Base-by-base conservation (phyloP, 2,797 vertebrate genomes). In the Ctenochaetus hawaiiensis region DNA sequence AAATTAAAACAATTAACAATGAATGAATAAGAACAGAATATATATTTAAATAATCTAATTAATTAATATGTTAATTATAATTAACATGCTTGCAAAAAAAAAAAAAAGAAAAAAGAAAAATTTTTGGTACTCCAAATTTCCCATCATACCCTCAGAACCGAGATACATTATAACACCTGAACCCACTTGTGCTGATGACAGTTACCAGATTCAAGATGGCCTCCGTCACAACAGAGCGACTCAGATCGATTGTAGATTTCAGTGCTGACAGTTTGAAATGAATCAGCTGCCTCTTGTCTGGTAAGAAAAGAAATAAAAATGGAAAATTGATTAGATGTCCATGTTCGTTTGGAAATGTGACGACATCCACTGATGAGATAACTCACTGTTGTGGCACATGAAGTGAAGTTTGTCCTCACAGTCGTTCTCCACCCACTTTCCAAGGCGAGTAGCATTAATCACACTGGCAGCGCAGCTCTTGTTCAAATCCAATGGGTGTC, bases 351-450 rank as follows among this genome's bases (percentile, higher is more conserved):
- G 8, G 56, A 66, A 17, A 43, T 12, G 8, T 63, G 18, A 22
- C 4, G 10, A 0, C 0, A 2, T 53, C 6, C 53, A 6, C 0
- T 11, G 9, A 23, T 6, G 7, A 44, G 34, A 43, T 10, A 13
- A 68, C 83, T 85, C 51, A 85, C 83, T 6, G 1, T 8, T 20
- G 1, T 69, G 5, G 57, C 83, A 85, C 20, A 85, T 14, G 26
- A 85, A 85, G 1, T 6, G 8, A 7, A 44, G 1, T 4, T 6
- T 7, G 0, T 3, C 1, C 0, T 0, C 0, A 14, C 72, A 79
- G 3, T 1, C 0, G 0, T 2, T n/a, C 3, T 68, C 78, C 3
- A 14, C 1, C 63, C 64, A 69, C 48, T 48, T 13, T 22, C 72
- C 79, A 1, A 0, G 20, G 4, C 4, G 1, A 7, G 5, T 5